Base-by-base conservation (phyloP, 1,140 invertebrate genomes). In the Neodiprion pinetum region DNA sequence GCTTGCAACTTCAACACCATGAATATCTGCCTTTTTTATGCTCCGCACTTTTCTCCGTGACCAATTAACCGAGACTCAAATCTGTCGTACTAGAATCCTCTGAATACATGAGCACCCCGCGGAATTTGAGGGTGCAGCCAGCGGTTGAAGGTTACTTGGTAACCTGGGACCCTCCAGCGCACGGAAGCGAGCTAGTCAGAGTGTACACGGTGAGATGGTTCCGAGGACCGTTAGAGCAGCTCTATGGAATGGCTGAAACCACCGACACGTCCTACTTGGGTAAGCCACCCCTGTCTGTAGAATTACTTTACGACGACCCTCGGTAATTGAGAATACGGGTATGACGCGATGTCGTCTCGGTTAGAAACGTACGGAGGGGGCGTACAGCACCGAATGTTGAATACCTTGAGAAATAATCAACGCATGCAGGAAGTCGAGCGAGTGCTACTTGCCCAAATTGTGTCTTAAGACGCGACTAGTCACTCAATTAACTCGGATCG, bases 111-210 rank as follows among this genome's bases (percentile, higher is more conserved):
- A 91, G 91, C 5, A 89, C 92, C 7, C 94, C 94, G 0, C 81
- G 87, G 67, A 94, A 95, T 86, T 87, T 95, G 7, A 91, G 89
- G 53, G 91, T 94, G 8, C 88, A 89, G 65, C 86, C 89, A 17
- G 91, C 90, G 0, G 86, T 85, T 10, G 90, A 93, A 75, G 94
- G 93, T n/a, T 93, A 92, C 83, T 85, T 93, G 11, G 90, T 96
- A 1, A 91, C 91, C 40, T 96, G 95, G 95, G 89, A 92, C 70
- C 90, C 93, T 21, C 94, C 95, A 1, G 83, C 86, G 14, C 86
- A 89, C 73, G 92, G 92, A 0, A 79, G 85, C 17, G 90, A 93
- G 40, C 83, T 87, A 50, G 82, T 94, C 7, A 88, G 90, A 71
- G 78, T 89, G 1, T 94, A 94, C 73, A 87, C 89, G 0, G 90